phyloP scores from a whole-genome alignment of 2,888 invertebrate genomes.

The Cloeon dipterum region DNA sequence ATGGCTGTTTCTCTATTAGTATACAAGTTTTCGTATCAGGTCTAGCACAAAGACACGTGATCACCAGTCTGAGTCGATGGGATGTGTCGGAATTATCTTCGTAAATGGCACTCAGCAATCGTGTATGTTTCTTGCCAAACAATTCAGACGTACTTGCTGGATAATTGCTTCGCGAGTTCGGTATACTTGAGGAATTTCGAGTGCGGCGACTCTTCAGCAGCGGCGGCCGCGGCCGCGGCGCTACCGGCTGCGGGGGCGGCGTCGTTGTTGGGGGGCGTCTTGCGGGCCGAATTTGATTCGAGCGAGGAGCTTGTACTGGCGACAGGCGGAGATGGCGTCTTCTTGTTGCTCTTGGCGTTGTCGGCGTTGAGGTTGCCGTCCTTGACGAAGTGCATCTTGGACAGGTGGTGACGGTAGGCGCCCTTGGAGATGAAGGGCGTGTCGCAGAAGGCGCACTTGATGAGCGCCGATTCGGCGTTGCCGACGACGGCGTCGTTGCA shows the following conservation, averaged over 20 bases:
- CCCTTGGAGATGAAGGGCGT: conserved; percentile 92
- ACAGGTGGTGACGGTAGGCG: conserved; percentile 86
- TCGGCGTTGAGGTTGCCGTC: conserved; percentile 64
- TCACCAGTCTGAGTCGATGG: conserved; percentile 1
- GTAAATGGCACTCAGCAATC: too few relatives aligned
- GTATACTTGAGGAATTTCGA: conserved; percentile 97
- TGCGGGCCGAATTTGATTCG: conserved; percentile 2
- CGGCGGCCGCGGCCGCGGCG: conserved; percentile 12
- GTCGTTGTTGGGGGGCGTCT: conserved; percentile 3
- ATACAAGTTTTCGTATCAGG: not conserved
- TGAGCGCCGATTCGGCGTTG: conserved; percentile 43
- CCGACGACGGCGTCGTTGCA: conserved; percentile 80
- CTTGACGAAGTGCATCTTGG: conserved; percentile 88
- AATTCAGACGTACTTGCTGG: conserved; percentile 81
- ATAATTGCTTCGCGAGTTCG: conserved; percentile 93
- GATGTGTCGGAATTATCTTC: too few relatives aligned
- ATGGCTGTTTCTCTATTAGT: too few relatives aligned
- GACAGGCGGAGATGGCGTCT: conserved; percentile 1
- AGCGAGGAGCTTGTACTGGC: conserved; percentile 1
- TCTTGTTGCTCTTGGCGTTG: not conserved
- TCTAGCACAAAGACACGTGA: conserved; percentile 1
- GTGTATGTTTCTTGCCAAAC: too few relatives aligned
- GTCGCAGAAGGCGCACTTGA: conserved; percentile 89
- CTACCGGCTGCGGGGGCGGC: conserved; percentile 10
- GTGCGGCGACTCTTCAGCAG: conserved; percentile 67